phyloP scores from a whole-genome alignment of 1,140 invertebrate genomes.

The Tetramorium parvispinum region DNA sequence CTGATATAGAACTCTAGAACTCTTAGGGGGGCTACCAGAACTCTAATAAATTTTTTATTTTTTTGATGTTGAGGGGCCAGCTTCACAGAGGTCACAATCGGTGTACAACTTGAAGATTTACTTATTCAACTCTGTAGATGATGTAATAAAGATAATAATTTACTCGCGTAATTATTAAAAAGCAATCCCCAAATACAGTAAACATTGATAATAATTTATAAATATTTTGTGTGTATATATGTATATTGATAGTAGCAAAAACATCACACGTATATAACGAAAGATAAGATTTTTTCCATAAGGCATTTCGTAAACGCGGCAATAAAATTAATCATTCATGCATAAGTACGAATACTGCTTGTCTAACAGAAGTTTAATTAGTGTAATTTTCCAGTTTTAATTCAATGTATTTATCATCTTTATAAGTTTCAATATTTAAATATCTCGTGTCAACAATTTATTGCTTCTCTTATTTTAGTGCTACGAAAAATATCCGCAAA shows the following conservation, averaged over 20 bases:
- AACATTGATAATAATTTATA: conserved; percentile 3
- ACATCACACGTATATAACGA: background rate
- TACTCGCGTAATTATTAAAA: background rate
- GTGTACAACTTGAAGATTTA: background rate
- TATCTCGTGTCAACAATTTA: conserved; percentile 18
- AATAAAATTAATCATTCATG: conserved; percentile 11
- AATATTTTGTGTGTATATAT: background rate
- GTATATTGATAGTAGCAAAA: background rate
- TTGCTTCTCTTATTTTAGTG: background rate
- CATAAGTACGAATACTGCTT: background rate
- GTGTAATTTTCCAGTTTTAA: background rate
- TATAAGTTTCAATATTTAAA: background rate
- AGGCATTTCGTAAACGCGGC: background rate
- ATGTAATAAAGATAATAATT: background rate
- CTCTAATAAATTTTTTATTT: no score
- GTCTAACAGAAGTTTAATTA: conserved; percentile 12
- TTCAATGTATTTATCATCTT: background rate
- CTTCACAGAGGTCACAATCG: no score
- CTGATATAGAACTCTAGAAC: no score
- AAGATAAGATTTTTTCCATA: background rate
- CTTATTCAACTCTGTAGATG: background rate
- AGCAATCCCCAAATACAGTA: background rate
- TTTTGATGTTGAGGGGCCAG: no score
- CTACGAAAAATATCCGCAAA: conserved; percentile 8
- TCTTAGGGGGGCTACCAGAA: no score